Conservation (phyloP, 2,888 invertebrate species). For the Linnaemya vulpina region DNA sequence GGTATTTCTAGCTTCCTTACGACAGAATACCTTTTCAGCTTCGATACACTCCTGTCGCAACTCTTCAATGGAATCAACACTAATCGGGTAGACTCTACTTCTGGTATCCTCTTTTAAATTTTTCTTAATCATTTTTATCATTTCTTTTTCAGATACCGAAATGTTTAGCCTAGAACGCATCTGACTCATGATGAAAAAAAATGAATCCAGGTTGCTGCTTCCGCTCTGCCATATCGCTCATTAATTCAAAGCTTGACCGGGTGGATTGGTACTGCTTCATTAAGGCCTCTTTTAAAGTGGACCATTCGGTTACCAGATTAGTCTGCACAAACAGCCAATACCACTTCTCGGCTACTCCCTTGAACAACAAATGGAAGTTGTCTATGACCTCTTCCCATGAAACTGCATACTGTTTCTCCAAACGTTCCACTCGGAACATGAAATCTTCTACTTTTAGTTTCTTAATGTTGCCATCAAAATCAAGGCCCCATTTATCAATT, state of each 20-base stretch:
- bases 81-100: background rate
- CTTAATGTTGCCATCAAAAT: background rate
- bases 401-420: no score
- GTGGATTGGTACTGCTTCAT: no score
- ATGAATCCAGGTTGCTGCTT: no score
- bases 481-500: no score
- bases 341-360: slow-evolving; percentile 8
- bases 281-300: background rate
- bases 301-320: background rate
- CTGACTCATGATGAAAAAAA: no score
- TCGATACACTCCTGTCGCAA: no score
- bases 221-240: slow-evolving; percentile 22
- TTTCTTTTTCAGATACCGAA: background rate
- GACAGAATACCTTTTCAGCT: no score
- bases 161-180: background rate
- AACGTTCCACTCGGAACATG: no score
- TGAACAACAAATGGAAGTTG: background rate
- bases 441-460: background rate
- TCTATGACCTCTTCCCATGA: background rate
- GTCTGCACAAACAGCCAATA: slow-evolving; percentile 9
- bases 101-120: background rate
- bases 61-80: no score
- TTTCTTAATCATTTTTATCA: background rate
- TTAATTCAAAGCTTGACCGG: no score
- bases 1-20: no score